Conservation (phyloP, 1,140 invertebrate species). For the Neuroterus valhalla region DNA sequence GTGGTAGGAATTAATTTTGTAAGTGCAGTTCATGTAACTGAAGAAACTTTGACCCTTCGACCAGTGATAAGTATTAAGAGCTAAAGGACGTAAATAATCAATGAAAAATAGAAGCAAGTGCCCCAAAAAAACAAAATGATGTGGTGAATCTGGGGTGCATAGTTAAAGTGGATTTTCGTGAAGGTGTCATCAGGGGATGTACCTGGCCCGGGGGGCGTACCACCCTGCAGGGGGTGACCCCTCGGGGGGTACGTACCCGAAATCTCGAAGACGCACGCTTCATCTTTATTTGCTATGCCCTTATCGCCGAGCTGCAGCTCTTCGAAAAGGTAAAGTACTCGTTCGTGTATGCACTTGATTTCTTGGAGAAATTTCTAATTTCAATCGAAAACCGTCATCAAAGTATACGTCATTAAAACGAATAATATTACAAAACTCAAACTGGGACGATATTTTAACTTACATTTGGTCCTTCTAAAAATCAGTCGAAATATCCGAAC, state of each 20-base stretch:
- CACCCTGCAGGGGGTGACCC: slow-evolving; percentile 59
- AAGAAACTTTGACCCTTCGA: too few relatives aligned
- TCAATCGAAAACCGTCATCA: not conserved
- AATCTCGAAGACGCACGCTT: slow-evolving; percentile 79
- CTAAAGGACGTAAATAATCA: slow-evolving; percentile 34
- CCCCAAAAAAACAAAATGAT: slow-evolving; percentile 43
- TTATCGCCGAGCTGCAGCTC: slow-evolving; percentile 77
- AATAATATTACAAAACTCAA: too few relatives aligned
- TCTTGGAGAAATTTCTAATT: not conserved
- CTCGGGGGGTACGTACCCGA: slow-evolving; percentile 63
- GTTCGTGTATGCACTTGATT: not conserved
- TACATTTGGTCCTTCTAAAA: too few relatives aligned
- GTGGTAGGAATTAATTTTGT: not conserved
- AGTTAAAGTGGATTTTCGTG: slow-evolving; percentile 70
- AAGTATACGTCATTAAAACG: too few relatives aligned
- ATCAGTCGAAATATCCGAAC: too few relatives aligned
- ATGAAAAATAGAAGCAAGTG: not conserved
- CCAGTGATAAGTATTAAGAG: slow-evolving; percentile 45
- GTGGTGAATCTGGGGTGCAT: slow-evolving; percentile 48
- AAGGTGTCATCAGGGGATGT: slow-evolving; percentile 57
- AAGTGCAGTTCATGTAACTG: not conserved
- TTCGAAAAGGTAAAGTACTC: slow-evolving; percentile 79
- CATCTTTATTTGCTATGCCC: slow-evolving; percentile 78
- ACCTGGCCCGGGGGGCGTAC: slow-evolving; percentile 71
- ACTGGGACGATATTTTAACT: too few relatives aligned